Conservation (phyloP, 1,140 invertebrate species). For the Aphaenogaster ashmeadi region DNA sequence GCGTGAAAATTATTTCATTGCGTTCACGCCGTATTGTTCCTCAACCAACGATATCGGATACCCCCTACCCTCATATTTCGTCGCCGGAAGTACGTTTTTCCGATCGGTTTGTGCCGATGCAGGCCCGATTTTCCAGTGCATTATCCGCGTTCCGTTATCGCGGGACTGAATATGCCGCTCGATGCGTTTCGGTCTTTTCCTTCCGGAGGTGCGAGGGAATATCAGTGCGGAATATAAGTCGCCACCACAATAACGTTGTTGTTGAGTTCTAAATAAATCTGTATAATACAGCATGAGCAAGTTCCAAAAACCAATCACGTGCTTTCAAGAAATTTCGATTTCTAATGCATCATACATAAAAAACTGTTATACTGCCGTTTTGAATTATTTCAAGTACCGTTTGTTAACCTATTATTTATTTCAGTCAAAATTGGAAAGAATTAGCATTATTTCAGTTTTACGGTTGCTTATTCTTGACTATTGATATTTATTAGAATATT, state of each 20-base stretch:
- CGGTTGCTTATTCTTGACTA: not conserved
- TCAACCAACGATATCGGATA: slow-evolving; percentile 38
- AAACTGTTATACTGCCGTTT: not conserved
- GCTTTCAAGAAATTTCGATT: not conserved
- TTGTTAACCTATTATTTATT: not conserved
- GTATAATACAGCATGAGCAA: slow-evolving; percentile 11
- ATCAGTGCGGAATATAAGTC: slow-evolving; percentile 51
- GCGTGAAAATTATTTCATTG: slow-evolving; percentile 67
- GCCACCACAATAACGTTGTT: slow-evolving; percentile 36
- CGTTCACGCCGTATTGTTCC: slow-evolving; percentile 47
- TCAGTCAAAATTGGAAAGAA: not conserved
- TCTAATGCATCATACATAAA: not conserved
- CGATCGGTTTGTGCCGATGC: slow-evolving; percentile 60
- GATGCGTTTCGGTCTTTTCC: slow-evolving; percentile 55
- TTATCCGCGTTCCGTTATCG: slow-evolving; percentile 67
- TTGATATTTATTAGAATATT: not conserved
- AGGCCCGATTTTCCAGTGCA: slow-evolving; percentile 69
- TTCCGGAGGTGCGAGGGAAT: slow-evolving; percentile 38
- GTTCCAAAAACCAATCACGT: not conserved
- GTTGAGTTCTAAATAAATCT: slow-evolving; percentile 27
- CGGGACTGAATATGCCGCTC: slow-evolving; percentile 67
- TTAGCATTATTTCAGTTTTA: not conserved
- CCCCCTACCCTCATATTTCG: slow-evolving; percentile 45
- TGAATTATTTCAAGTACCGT: not conserved
- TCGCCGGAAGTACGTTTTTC: slow-evolving; percentile 62